Base-by-base conservation (phyloP, 1,140 invertebrate species). In the Drosophila persimilis region DNA sequence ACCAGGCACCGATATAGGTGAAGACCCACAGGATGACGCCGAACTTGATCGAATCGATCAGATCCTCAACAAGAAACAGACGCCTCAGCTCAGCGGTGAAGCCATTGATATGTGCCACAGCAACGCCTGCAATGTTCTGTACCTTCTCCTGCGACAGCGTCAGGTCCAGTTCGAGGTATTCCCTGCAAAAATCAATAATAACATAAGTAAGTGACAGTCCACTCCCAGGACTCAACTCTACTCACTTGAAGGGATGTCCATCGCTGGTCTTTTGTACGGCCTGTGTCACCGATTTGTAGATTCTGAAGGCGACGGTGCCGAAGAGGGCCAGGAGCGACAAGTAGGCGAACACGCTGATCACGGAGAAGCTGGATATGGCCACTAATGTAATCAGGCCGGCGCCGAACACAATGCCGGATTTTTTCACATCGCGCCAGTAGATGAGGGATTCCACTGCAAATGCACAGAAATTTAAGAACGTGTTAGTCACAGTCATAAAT, bases 241-340 rank as follows among this genome's bases (percentile, higher is more conserved):
- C 94, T 95, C 92, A 98, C 97, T 98, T 98, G 95, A 99, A 99
- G 62, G 98, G 98, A 93, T 99, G 97, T 91, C 97, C 97, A 90
- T 99, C 98, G 80, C 96, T 96, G 73, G 97, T 98, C 92, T 99
- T 99, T 92, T 99, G 98, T 72, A 99, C 95, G 74, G 98, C 97
- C 90, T 98, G 97, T 91, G 99, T 94, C 77, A 99, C 95, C 91
- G 96, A 97, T 93, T 98, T 99, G 94, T 99, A 99, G 81, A 99
- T 95, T 91, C 98, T 95, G 94, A 98, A 99, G 90, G 95, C 95
- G 88, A 99, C 94, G 65, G 98, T 97, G 71, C 94, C 96, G 48
- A 94, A 93, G 45, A 99, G 95, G 74, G 95, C 93, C 59, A 97
- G 92, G 73, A 99, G 94, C 57, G 97, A 97, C 47, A 95, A 92